Evolutionary conservation across 2,888 invertebrate species (phyloP).

Genomic region (Spisula solida): DNA sequence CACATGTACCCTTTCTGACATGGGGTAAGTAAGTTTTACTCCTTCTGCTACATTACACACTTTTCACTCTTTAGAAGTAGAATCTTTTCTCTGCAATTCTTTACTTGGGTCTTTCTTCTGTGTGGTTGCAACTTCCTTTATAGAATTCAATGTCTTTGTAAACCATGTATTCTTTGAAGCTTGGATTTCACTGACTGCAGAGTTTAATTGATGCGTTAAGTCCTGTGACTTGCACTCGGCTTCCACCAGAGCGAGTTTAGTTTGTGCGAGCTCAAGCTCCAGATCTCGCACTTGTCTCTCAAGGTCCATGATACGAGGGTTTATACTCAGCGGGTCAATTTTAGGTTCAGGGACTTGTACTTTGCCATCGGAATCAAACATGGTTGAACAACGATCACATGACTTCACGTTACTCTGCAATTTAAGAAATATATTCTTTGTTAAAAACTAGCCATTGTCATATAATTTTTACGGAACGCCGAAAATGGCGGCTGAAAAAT

Average conservation of each 20-base stretch:
- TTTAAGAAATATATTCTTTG: neutral
- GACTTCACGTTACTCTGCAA: conserved; percentile 77
- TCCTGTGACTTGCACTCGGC: conserved; percentile 98
- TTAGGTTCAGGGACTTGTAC: conserved; percentile 78
- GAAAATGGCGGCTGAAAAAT: too few species aligned
- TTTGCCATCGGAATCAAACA: conserved; percentile 83
- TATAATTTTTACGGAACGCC: too few species aligned
- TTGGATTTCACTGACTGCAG: conserved; percentile 93
- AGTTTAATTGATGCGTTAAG: conserved; percentile 95
- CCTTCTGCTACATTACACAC: neutral
- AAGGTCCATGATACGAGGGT: conserved; percentile 80
- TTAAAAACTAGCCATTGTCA: neutral
- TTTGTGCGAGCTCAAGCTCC: conserved; percentile 98
- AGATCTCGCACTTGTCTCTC: conserved; percentile 90
- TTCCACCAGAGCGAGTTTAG: conserved; percentile 98
- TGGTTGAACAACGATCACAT: conserved; percentile 83
- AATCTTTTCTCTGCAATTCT: conserved; percentile 66
- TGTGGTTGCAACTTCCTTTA: conserved; percentile 88
- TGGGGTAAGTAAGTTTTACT: neutral
- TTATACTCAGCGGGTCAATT: conserved; percentile 77
- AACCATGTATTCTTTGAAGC: conserved; percentile 94
- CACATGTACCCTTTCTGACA: neutral
- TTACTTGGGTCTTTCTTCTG: conserved; percentile 76
- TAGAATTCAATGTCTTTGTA: conserved; percentile 94
- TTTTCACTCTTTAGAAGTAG: conserved; percentile 60